Conservation (phyloP, 2,113 vertebrate species). For the Oostethus manadensis region DNA sequence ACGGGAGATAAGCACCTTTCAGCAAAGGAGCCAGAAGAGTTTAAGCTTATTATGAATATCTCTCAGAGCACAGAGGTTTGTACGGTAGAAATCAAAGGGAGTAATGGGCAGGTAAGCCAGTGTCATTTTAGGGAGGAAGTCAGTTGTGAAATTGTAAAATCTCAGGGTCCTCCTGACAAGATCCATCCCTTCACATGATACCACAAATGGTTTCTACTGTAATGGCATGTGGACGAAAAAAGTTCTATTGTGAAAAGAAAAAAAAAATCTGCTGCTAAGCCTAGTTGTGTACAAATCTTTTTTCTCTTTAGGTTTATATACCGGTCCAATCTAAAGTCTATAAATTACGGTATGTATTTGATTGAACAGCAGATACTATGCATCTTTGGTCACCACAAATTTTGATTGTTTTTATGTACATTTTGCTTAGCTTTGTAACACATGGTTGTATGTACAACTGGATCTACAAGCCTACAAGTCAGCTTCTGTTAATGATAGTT, state of each 20-base stretch:
- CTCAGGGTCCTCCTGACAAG: constrained; percentile 59
- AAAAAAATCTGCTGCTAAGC: constrained; percentile 61
- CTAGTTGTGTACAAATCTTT: too few relatives aligned
- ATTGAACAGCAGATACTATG: constrained; percentile 46
- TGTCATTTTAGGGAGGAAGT: constrained; percentile 75
- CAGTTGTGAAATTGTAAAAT: constrained; percentile 81
- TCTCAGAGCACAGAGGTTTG: constrained; percentile 70
- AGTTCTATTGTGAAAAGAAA: constrained; percentile 42
- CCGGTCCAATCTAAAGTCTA: too few relatives aligned
- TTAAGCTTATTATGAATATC: constrained; percentile 77
- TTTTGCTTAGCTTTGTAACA: constrained; percentile 32
- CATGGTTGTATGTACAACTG: constrained; percentile 66
- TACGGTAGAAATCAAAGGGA: constrained; percentile 72
- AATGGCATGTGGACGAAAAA: constrained; percentile 58
- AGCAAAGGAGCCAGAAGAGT: constrained; percentile 67
- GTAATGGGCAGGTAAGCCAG: constrained; percentile 68
- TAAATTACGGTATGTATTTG: constrained; percentile 16
- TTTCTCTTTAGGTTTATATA: too few relatives aligned
- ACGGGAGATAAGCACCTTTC: constrained; percentile 71
- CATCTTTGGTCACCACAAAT: too few relatives aligned
- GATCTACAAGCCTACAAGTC: constrained; percentile 49
- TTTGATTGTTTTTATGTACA: constrained; percentile 51
- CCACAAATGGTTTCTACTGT: constrained; percentile 65
- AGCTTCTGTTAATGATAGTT: constrained; percentile 9
- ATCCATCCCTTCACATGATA: constrained; percentile 59